These are phyloP conservation scores for Gonioctena quinquepunctata DNA, from an alignment of 1,140 invertebrate species.

Conservation along the genomic window DNA sequence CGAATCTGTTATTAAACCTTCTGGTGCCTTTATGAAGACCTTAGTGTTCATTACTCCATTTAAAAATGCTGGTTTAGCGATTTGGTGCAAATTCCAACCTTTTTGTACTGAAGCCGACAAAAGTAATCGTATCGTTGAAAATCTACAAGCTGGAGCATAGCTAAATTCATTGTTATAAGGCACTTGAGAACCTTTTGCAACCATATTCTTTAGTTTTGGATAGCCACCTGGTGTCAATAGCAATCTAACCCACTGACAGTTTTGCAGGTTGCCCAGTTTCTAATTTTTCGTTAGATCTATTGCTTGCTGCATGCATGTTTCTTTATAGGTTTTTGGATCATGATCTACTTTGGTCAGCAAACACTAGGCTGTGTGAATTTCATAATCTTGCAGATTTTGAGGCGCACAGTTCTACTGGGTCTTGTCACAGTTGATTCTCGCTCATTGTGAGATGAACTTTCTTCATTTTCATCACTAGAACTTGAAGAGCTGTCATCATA, in stretches of 20 bases:
- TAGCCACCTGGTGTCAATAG: slow-evolving; percentile 33
- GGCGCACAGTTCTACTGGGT: no score
- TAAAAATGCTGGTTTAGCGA: slow-evolving; percentile 18
- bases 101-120: slow-evolving; percentile 4
- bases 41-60: slow-evolving; percentile 13
- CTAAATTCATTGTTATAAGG: not conserved
- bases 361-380: slow-evolving; percentile 13
- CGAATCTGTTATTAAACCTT: slow-evolving; percentile 3
- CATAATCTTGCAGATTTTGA: no score
- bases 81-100: not conserved
- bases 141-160: slow-evolving; percentile 20
- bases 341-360: not conserved
- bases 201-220: slow-evolving; percentile 38
- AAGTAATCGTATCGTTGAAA: slow-evolving; percentile 12
- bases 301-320: slow-evolving; percentile 3
- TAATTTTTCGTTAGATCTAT: slow-evolving; percentile 15
- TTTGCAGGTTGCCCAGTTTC: slow-evolving; percentile 12
- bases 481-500: no score
- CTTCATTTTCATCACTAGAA: no score
- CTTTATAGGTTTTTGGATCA: slow-evolving; percentile 8
- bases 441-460: no score
- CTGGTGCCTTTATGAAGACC: not conserved
- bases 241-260: slow-evolving; percentile 14
- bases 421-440: no score
- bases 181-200: slow-evolving; percentile 38